These are phyloP conservation scores for Ianthella basta DNA, from an alignment of 37 sponge, comb jelly and placozoan genomes.

Conservation along the genomic window DNA sequence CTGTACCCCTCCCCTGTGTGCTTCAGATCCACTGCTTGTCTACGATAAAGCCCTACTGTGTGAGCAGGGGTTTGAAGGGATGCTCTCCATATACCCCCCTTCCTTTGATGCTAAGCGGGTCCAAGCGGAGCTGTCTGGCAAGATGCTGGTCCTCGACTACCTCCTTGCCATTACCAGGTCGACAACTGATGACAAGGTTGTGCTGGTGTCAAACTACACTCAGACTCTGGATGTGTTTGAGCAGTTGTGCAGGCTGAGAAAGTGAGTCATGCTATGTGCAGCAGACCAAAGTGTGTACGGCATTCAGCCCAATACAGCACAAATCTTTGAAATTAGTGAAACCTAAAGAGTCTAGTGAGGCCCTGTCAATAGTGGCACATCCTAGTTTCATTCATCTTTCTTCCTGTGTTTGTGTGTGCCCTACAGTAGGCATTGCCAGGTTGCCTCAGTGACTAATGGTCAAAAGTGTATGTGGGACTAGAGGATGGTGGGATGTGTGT, in stretches of 20 bases:
- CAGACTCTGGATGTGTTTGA: slow-evolving; percentile 98
- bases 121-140: slow-evolving; percentile 93
- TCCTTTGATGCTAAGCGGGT: slow-evolving; percentile 65
- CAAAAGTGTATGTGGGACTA: too few species aligned
- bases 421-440: too few species aligned
- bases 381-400: too few species aligned
- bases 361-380: too few species aligned
- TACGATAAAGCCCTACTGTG: slow-evolving; percentile 83
- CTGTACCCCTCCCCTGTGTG: too few species aligned
- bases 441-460: too few species aligned
- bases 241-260: slow-evolving; percentile 79
- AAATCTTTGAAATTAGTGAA: too few species aligned
- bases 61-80: slow-evolving; percentile 90
- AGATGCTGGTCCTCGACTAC: slow-evolving; percentile 92
- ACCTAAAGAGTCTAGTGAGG: too few species aligned
- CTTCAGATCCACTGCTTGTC: slow-evolving; percentile 84
- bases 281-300: too few species aligned
- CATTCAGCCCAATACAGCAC: too few species aligned
- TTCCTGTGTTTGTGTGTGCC: too few species aligned
- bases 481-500: too few species aligned
- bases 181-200: slow-evolving; percentile 93
- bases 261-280: slow-evolving; percentile 22
- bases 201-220: slow-evolving; percentile 98
- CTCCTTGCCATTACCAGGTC: slow-evolving; percentile 85
- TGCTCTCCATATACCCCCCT: slow-evolving; percentile 69